These are phyloP conservation scores for Microplitis demolitor DNA, from an alignment of 1,140 invertebrate genomes.

Conservation along the genomic window DNA sequence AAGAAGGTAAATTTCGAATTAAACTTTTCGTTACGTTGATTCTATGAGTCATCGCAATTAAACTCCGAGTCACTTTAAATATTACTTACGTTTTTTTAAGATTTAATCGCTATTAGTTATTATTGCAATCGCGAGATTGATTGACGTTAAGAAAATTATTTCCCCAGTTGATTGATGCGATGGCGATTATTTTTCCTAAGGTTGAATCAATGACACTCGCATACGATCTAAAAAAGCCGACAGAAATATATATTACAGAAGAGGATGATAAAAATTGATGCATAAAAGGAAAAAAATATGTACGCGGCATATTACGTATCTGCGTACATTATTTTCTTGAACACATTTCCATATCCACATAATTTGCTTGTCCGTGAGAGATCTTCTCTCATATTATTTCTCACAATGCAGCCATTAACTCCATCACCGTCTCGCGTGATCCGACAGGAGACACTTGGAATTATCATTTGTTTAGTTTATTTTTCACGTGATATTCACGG, in stretches of 20 bases:
- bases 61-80: too few relatives aligned
- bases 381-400: constrained; percentile 13
- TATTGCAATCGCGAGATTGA: too few relatives aligned
- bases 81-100: too few relatives aligned
- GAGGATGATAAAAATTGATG: too few relatives aligned
- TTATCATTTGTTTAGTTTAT: constrained; percentile 22
- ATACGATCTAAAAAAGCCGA: too few relatives aligned
- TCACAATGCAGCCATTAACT: constrained; percentile 46
- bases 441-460: constrained; percentile 4
- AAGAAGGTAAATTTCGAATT: constrained; percentile 67
- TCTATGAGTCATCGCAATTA: too few relatives aligned
- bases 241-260: too few relatives aligned
- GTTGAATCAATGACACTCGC: too few relatives aligned
- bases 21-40: neutral
- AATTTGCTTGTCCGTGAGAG: constrained; percentile 24
- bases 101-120: too few relatives aligned
- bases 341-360: constrained; percentile 49
- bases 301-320: constrained; percentile 35
- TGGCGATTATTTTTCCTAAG: too few relatives aligned
- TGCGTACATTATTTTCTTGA: constrained; percentile 37
- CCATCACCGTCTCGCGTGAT: constrained; percentile 22
- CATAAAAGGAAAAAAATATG: neutral
- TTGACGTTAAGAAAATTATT: too few relatives aligned
- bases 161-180: too few relatives aligned
- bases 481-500: constrained; percentile 22